Conservation (phyloP, 1,140 invertebrate species). For the Drosophila nigromelanica region DNA sequence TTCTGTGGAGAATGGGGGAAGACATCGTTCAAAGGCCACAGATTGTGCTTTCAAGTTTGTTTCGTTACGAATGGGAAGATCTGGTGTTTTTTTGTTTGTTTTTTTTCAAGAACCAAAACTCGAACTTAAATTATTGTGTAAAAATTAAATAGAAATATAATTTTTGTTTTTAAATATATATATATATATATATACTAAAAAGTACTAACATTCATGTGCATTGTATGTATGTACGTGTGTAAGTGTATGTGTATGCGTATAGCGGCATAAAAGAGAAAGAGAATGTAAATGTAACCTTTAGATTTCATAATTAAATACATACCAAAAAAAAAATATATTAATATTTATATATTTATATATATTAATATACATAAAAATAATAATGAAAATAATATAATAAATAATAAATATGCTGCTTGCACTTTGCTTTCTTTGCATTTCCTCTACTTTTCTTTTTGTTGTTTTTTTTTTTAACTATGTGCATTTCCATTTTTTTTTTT, state of each 20-base stretch:
- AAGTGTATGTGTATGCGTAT: constrained; percentile 4
- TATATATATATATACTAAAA: constrained; percentile 9
- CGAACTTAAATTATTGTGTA: constrained; percentile 24
- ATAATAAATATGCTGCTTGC: constrained; percentile 65
- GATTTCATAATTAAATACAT: constrained; percentile 40
- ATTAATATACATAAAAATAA: constrained; percentile 44
- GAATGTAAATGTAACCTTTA: constrained; percentile 42
- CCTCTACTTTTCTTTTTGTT: constrained; percentile 23
- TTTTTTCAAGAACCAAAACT: constrained; percentile 52
- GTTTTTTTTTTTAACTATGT: constrained; percentile 11
- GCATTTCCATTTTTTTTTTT: constrained; percentile 33
- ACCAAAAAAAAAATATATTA: constrained; percentile 42
- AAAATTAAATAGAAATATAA: constrained; percentile 37
- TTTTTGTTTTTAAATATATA: constrained; percentile 7
- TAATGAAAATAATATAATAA: constrained; percentile 68
- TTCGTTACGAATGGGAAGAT: constrained; percentile 23
- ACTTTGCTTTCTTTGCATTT: constrained; percentile 28
- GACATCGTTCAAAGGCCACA: constrained; percentile 39
- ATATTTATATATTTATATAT: constrained; percentile 3
- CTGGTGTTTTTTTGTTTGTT: constrained; percentile 6
- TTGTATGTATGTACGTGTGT: background rate
- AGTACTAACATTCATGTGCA: background rate
- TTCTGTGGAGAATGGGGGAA: constrained; percentile 37
- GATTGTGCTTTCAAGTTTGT: constrained; percentile 4
- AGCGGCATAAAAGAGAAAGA: constrained; percentile 20